Base-by-base conservation (phyloP, 2,113 vertebrate species). In the Rhipidura dahli region DNA sequence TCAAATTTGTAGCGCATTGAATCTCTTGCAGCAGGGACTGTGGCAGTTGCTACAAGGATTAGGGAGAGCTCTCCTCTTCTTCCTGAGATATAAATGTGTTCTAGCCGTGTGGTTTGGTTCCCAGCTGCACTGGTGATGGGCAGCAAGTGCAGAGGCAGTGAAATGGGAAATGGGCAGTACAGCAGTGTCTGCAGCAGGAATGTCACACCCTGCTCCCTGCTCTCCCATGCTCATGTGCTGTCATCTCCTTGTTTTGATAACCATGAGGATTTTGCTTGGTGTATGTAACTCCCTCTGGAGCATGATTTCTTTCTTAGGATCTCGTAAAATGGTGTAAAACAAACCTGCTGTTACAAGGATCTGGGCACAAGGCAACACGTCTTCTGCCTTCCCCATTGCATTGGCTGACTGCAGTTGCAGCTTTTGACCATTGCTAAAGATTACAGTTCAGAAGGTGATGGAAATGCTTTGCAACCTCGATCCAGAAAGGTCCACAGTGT, bases 311-410 rank as follows among this genome's bases (percentile, higher is more conserved):
- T 78, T 77, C 44, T 44, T 56, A 30, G 18, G 19, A 44, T 39
- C 7, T 14, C n/a, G 70, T 65, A 49, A 73, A 61, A 69, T 45
- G 19, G 3, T 63, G 47, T 57, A 22, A 47, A 91, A 57, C 16
- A 49, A 44, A 57, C 17, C 2, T 26, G 35, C 4, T 30, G 14
- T 89, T 77, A 19, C 2, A 39, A 27, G 50, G 14, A 10, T 64
- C 44, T 40, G 28, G 24, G 30, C 9, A 18, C 13, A 45, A 14
- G 18, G 49, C 68, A 20, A 6, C 0, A 0, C 47, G 28, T 49
- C 11, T 30, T 66, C 33, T 35, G 31, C 42, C 4, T 78, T 91
- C 11, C 40, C 10, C 4, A 71, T 54, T 1, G 0, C 8, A 27
- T 70, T 73, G 68, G 33, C 56, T 81, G 20, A 15, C n/a, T 3